Evolutionary conservation across 2,888 invertebrate genomes (phyloP).

Genomic region (Luperina testacea): DNA sequence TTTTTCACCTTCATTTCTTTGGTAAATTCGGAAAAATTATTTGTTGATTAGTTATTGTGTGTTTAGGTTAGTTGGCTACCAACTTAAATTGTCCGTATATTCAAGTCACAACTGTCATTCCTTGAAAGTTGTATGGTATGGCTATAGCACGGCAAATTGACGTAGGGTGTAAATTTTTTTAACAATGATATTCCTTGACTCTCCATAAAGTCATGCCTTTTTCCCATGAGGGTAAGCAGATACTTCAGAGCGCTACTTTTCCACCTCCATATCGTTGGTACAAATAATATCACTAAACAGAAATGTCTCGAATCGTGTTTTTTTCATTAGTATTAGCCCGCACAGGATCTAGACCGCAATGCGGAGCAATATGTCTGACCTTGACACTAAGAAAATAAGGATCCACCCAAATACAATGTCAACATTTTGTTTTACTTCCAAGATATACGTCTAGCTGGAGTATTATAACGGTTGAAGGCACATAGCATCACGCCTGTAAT

Average conservation of each 20-base stretch:
- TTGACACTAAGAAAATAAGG: constrained; percentile 57
- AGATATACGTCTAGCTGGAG: constrained; percentile 11
- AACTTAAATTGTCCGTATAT: too few species aligned
- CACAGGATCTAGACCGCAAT: constrained; percentile 54
- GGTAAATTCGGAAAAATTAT: background rate
- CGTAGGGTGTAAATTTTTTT: background rate
- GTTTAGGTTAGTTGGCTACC: background rate
- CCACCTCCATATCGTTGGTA: background rate
- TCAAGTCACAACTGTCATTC: background rate
- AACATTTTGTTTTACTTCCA: constrained; percentile 28
- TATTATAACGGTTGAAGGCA: background rate
- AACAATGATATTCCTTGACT: background rate
- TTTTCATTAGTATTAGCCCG: constrained; percentile 50
- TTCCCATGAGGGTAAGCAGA: too few species aligned
- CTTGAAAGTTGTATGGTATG: background rate
- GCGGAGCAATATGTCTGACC: constrained; percentile 54
- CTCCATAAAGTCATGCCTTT: background rate
- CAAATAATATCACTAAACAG: constrained; percentile 13
- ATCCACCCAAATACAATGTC: constrained; percentile 30
- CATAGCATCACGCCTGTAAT: background rate
- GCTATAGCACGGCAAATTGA: background rate
- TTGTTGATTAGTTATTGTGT: background rate
- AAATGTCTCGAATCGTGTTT: constrained; percentile 26
- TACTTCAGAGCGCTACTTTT: background rate
- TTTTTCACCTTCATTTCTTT: background rate